These are phyloP conservation scores for Lithobates sylvaticus DNA, from an alignment of 2,797 vertebrate species.

Conservation along the genomic window DNA sequence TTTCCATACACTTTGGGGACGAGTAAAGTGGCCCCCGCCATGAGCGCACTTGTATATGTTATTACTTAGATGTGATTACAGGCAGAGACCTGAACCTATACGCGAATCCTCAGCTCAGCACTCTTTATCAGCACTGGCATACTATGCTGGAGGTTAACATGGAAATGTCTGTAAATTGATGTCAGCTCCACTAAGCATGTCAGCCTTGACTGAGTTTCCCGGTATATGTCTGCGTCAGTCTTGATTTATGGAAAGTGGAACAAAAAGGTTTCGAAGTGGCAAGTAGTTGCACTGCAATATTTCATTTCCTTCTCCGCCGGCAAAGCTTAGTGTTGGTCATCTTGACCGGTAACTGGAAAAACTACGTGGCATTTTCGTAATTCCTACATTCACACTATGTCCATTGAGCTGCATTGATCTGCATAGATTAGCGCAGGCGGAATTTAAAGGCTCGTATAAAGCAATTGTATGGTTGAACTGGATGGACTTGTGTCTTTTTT, in stretches of 20 bases:
- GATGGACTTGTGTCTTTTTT: too few relatives aligned
- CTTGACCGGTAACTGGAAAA: not conserved
- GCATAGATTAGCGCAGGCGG: too few relatives aligned
- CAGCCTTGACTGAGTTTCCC: constrained; percentile 14
- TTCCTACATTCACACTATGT: too few relatives aligned
- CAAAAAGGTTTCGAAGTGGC: not conserved
- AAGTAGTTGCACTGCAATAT: not conserved
- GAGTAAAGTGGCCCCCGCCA: constrained; percentile 1
- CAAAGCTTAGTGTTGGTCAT: not conserved
- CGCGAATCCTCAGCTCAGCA: constrained; percentile 5
- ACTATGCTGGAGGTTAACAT: not conserved
- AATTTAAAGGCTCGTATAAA: too few relatives aligned
- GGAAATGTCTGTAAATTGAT: constrained; percentile 41
- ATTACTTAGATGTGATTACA: constrained; percentile 51
- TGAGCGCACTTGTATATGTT: constrained; percentile 25
- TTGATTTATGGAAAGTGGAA: constrained; percentile 34
- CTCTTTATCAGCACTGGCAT: constrained; percentile 22
- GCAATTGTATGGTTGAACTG: too few relatives aligned
- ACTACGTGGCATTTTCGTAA: not conserved
- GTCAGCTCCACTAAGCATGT: constrained; percentile 30
- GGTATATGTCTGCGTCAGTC: constrained; percentile 7
- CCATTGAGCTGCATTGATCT: too few relatives aligned
- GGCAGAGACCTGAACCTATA: constrained; percentile 14
- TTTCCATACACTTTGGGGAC: not conserved
- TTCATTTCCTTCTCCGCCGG: not conserved